These are phyloP conservation scores for Sycophila sp. DNA, from an alignment of 1,140 invertebrate genomes.

Conservation along the genomic window DNA sequence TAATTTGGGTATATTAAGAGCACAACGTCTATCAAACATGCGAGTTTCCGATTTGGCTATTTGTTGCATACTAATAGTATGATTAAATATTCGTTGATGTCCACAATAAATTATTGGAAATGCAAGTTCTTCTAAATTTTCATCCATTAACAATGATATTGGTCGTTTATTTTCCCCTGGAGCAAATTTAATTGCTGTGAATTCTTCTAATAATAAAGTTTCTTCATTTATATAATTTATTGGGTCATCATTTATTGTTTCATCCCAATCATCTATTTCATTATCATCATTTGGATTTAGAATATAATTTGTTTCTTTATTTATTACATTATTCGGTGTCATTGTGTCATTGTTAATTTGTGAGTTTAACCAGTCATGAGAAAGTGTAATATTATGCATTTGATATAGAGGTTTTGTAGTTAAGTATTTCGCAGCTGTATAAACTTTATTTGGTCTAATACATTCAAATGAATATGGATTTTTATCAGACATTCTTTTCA, in stretches of 20 bases:
- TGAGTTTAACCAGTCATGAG: background rate
- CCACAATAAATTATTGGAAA: slow-evolving; percentile 34
- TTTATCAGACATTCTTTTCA: slow-evolving; percentile 34
- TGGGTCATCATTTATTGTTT: slow-evolving; percentile 24
- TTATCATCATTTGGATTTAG: slow-evolving; percentile 2
- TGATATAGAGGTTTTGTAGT: background rate
- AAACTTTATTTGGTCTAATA: slow-evolving; percentile 21
- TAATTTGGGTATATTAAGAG: slow-evolving; percentile 29
- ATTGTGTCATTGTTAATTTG: background rate
- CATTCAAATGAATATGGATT: slow-evolving; percentile 24
- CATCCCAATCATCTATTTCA: slow-evolving; percentile 23
- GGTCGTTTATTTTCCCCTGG: slow-evolving; percentile 39
- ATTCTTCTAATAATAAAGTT: slow-evolving; percentile 27
- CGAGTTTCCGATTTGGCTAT: slow-evolving; percentile 40
- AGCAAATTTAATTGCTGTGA: slow-evolving; percentile 29
- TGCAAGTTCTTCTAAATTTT: slow-evolving; percentile 33
- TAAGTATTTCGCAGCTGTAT: slow-evolving; percentile 7
- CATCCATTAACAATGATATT: slow-evolving; percentile 34
- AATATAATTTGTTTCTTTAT: too few relatives aligned
- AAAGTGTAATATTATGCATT: background rate
- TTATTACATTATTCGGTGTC: too few relatives aligned
- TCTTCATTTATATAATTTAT: slow-evolving; percentile 25
- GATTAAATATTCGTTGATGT: slow-evolving; percentile 13
- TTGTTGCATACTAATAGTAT: slow-evolving; percentile 19
- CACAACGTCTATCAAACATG: slow-evolving; percentile 37